Evolutionary conservation across 1,140 invertebrate species (phyloP).

Genomic region (Camponotus vicinus): DNA sequence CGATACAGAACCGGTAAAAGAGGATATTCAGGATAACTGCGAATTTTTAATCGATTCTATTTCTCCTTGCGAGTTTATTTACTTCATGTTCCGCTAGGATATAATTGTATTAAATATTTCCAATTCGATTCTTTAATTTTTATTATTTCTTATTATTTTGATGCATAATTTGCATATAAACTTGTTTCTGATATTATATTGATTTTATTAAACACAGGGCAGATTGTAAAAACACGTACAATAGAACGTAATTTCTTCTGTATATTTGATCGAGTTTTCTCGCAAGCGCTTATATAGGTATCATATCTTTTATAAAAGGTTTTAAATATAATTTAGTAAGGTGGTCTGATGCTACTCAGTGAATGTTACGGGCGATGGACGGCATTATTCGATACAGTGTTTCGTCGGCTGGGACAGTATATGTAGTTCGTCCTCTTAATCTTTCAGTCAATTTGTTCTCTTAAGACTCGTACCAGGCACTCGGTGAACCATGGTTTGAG

Average conservation of each 20-base stretch:
- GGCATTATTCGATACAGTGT: neutral
- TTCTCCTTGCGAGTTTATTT: neutral
- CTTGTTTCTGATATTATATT: neutral
- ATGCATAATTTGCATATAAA: conserved; percentile 3
- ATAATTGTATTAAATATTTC: neutral
- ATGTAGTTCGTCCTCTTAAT: no score
- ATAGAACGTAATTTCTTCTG: neutral
- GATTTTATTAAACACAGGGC: neutral
- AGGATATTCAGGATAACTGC: neutral
- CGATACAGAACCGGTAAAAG: neutral
- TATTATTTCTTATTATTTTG: neutral
- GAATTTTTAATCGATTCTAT: neutral
- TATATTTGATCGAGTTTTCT: conserved; percentile 49
- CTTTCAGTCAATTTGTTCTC: no score
- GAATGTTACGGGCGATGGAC: neutral
- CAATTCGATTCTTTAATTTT: neutral
- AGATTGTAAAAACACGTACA: neutral
- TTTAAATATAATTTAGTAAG: accelerated
- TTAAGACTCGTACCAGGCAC: no score
- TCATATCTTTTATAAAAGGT: conserved; percentile 61
- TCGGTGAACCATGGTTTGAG: no score
- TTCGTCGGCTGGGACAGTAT: no score
- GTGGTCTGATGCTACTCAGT: conserved; percentile 76
- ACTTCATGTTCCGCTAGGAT: neutral
- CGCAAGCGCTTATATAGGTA: conserved; percentile 6